Conservation (phyloP, 2,113 vertebrate species). For the Herpetotheres cachinnans region DNA sequence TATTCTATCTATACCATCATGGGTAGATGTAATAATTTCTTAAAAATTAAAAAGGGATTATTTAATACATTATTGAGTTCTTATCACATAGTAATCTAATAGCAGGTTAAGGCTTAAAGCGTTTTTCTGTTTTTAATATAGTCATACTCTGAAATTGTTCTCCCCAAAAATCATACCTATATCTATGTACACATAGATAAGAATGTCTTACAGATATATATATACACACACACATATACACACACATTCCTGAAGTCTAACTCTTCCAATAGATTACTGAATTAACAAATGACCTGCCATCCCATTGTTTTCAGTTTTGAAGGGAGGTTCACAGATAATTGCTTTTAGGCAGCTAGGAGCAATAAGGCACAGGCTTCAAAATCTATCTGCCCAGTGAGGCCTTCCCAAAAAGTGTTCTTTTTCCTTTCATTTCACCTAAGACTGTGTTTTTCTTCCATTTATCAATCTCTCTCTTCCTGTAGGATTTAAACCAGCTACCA, state of each 20-base stretch:
- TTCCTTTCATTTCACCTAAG: background rate
- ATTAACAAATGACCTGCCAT: background rate
- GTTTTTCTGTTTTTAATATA: background rate
- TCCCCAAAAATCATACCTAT: background rate
- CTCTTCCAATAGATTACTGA: background rate
- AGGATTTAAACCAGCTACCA: background rate
- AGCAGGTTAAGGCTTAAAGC: background rate
- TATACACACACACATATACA: too few relatives aligned
- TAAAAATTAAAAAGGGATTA: background rate
- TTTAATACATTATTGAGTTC: background rate
- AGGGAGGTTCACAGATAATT: background rate
- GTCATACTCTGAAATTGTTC: background rate
- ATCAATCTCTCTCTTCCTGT: background rate
- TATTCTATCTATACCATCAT: background rate
- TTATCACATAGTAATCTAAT: background rate
- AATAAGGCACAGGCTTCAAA: background rate
- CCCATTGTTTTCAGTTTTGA: background rate
- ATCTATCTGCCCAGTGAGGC: background rate
- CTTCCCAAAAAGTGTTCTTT: background rate
- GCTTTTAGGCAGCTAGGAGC: background rate
- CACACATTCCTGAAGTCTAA: background rate
- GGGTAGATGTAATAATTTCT: background rate
- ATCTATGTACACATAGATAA: background rate
- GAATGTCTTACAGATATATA: background rate
- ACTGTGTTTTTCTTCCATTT: background rate